Percentiles rank a stretch among this genome's conserved stretches.
phyloP scores from a whole-genome alignment of 2,888 invertebrate genomes.

The Phaedon cochleariae region DNA sequence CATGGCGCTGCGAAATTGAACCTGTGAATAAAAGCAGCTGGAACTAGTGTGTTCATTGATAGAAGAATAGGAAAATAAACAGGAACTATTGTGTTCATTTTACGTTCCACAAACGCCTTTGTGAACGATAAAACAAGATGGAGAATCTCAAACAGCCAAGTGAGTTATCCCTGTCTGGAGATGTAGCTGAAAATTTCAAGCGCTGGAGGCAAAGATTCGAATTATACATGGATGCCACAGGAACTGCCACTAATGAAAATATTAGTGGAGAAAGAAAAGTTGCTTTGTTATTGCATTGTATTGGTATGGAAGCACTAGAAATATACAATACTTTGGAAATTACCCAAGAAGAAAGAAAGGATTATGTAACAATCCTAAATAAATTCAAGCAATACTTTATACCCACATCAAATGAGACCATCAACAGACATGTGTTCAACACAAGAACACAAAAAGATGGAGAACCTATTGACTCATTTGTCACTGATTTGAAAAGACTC shows the following conservation, averaged over 20 bases:
- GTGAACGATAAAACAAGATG: no score
- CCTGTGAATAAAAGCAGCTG: no score
- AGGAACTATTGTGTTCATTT: no score
- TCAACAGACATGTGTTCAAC: slow-evolving; percentile 15
- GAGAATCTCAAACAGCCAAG: no score
- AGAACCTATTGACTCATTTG: slow-evolving; percentile 5
- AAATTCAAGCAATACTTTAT: slow-evolving; percentile 18
- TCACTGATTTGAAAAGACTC: background rate
- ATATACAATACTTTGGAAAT: slow-evolving; percentile 26
- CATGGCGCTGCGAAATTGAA: no score
- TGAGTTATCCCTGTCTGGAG: no score
- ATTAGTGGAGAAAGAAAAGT: slow-evolving; percentile 15
- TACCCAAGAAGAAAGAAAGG: slow-evolving; percentile 1
- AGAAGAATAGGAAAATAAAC: no score
- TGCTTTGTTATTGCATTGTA: slow-evolving; percentile 20
- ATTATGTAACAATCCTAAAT: slow-evolving; percentile 1
- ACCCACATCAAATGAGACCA: background rate
- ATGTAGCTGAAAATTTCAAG: slow-evolving; percentile 1
- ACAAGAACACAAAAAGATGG: slow-evolving; percentile 17
- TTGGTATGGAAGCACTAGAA: slow-evolving; percentile 24
- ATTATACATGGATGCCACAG: slow-evolving; percentile 15
- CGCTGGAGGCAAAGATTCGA: no score
- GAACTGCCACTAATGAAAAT: background rate
- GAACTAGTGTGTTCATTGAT: no score
- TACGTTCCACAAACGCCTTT: no score